Evolutionary conservation across 92 coral and sea anemone genomes (phyloP).

Genomic region (Epizoanthus stellaris): DNA sequence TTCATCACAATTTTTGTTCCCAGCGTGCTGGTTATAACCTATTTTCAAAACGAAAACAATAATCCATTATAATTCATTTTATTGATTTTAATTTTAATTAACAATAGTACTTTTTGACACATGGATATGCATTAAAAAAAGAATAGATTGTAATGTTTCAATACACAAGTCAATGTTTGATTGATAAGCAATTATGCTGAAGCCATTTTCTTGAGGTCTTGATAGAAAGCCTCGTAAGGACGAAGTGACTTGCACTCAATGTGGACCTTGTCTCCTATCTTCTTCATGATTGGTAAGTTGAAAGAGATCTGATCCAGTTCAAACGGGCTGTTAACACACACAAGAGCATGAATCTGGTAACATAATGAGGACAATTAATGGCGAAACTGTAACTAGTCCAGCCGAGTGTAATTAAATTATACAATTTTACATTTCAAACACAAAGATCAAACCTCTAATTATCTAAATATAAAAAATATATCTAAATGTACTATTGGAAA

Average conservation of each 20-base stretch:
- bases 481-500: background rate
- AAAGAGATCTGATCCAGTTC: conserved; percentile 61
- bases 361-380: background rate
- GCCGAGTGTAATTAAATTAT: background rate
- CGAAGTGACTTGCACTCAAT: conserved; percentile 58
- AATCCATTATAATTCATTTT: too few species aligned
- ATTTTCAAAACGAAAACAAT: too few species aligned
- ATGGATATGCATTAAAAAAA: too few species aligned
- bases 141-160: too few species aligned
- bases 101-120: too few species aligned
- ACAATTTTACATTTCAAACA: too few species aligned
- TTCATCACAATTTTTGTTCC: too few species aligned
- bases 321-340: conserved; percentile 53
- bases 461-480: too few species aligned
- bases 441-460: too few species aligned
- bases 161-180: background rate
- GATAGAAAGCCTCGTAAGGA: conserved; percentile 48
- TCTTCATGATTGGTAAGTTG: conserved; percentile 64
- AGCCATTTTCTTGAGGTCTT: conserved; percentile 58
- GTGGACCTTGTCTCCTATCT: conserved; percentile 60
- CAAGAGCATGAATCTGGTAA: conserved; percentile 53
- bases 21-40: too few species aligned
- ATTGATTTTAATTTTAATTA: too few species aligned
- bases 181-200: background rate
- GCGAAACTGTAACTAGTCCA: background rate